Evolutionary conservation across 2,888 invertebrate genomes (phyloP).

Genomic region (Heteromurus nitidus): DNA sequence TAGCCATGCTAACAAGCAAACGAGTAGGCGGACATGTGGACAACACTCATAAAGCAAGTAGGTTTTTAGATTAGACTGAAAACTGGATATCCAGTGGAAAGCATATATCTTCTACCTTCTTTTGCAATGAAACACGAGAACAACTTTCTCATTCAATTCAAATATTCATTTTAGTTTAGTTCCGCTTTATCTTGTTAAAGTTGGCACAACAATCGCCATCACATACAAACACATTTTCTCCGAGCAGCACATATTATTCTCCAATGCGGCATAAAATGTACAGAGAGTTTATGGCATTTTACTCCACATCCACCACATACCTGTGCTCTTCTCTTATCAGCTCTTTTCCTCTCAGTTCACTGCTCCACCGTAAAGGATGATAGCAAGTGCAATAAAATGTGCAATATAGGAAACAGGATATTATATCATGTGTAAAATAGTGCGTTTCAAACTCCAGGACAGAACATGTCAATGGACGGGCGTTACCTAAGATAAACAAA

Average conservation of each 20-base stretch:
- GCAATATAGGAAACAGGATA: slow-evolving; percentile 43
- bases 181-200: not conserved
- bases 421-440: no score
- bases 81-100: slow-evolving; percentile 1
- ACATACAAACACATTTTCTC: no score
- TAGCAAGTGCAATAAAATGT: slow-evolving; percentile 14
- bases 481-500: no score
- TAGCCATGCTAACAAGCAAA: not conserved
- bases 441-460: no score
- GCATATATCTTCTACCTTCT: not conserved
- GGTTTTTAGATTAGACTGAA: slow-evolving; percentile 1
- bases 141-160: not conserved
- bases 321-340: not conserved
- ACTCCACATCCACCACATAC: no score
- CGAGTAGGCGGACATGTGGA: slow-evolving; percentile 42
- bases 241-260: no score
- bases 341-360: not conserved
- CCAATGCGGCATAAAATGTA: no score
- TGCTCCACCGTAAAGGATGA: no score
- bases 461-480: no score
- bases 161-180: not conserved
- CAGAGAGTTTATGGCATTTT: no score
- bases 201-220: not conserved
- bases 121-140: not conserved
- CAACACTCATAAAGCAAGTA: not conserved